phyloP scores from a whole-genome alignment of 2,797 vertebrate genomes.

The Sarcophilus harrisii region DNA sequence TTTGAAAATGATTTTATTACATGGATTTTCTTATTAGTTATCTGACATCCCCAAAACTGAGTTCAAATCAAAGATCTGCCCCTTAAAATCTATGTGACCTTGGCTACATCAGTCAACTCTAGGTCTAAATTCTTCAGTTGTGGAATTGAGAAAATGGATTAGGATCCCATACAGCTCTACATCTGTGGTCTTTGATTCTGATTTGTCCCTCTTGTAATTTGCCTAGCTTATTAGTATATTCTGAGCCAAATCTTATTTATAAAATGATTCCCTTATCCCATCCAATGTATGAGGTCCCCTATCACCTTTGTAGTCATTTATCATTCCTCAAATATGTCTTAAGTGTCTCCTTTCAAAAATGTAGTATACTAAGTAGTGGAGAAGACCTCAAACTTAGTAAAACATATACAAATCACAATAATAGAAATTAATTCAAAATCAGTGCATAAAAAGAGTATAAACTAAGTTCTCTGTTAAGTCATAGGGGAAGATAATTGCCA shows the following conservation, averaged over 20 bases:
- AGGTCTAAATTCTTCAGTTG: background rate
- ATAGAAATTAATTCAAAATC: background rate
- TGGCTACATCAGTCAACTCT: background rate
- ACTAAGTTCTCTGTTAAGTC: background rate
- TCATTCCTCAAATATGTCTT: background rate
- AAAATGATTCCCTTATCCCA: background rate
- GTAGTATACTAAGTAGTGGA: background rate
- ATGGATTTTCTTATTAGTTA: background rate
- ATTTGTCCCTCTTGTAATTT: background rate
- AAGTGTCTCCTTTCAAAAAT: background rate
- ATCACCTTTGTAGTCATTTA: background rate
- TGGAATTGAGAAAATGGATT: background rate
- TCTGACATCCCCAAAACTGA: background rate
- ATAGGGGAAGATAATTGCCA: background rate
- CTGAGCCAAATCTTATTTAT: background rate
- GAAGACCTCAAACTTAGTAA: background rate
- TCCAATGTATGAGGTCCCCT: background rate
- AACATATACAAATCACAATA: background rate
- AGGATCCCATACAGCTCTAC: background rate
- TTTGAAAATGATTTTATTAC: background rate
- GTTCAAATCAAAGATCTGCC: background rate
- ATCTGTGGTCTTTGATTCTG: background rate
- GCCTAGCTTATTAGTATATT: background rate
- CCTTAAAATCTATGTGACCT: background rate
- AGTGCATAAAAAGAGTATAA: background rate